Evolutionary conservation across 2,888 invertebrate species (phyloP), one percentile per base, ranked within the genome.

Genomic region (Polietes domitor): DNA sequence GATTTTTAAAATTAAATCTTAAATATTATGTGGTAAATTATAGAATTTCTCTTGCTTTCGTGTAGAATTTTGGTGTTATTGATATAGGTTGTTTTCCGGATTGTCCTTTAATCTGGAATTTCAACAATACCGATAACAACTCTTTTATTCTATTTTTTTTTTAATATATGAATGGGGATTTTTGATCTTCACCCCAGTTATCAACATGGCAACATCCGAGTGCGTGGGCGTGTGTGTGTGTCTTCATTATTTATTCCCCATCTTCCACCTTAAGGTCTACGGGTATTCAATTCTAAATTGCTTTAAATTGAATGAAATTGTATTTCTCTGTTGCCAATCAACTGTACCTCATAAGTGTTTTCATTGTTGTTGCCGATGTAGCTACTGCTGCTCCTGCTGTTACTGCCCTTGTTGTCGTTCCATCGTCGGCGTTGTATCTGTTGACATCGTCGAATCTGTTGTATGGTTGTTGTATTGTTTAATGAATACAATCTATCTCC

Each of bases 401-500:
- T 32, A 4, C 32, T 32, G 4, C 9, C 4, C n/a, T 15, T n/a
- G 55, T 55, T 55, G 55, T 55, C 21, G 55, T 53, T 17, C 17
- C 17, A 5, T 53, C 17, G 17, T n/a, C 15, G 15, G 9, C 9
- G 55, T 24, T 17, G 6, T 58, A 58, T 58, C 63, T 63, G 65
- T 41, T 21, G 37, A 19, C 26, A n/a, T 63, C 32, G n/a, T n/a
- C n/a, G n/a, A n/a, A n/a, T n/a, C n/a, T n/a, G n/a, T n/a, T n/a
- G n/a, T n/a, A 32, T 32, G 17, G 68, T 41, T 41, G 65, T 43
- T 68, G 68, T 68, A 68, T 68, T 68, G 68, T 80, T 80, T 76
- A 80, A 75, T 72, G 74, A 83, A 77, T 78, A 80, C 75, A 68
- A 58, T 63, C 76, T 79, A 81, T 84, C 78, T 84, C 53, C 50